These are phyloP conservation scores for Cremastobaeus sp. DNA, from an alignment of 2,888 invertebrate species.

Conservation along the genomic window DNA sequence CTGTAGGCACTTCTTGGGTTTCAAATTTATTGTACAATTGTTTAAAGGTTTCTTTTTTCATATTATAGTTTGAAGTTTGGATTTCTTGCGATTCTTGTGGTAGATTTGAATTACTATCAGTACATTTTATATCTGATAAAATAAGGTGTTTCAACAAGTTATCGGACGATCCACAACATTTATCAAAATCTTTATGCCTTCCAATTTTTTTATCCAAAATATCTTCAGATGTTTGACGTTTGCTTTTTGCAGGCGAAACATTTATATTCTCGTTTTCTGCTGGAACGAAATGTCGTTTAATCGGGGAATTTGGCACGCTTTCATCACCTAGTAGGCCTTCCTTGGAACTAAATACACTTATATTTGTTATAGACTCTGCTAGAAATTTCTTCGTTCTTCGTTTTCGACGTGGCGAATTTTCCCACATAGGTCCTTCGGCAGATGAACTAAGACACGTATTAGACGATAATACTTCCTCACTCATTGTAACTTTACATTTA, in stretches of 20 bases:
- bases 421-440: conserved; percentile 68
- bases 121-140: conserved; percentile 4
- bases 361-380: conserved; percentile 25
- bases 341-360: conserved; percentile 45
- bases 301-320: conserved; percentile 71
- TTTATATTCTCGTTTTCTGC: conserved; percentile 27
- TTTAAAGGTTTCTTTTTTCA: conserved; percentile 68
- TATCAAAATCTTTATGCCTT: conserved; percentile 67
- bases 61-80: conserved; percentile 62
- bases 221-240: conserved; percentile 71
- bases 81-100: conserved; percentile 58
- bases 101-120: conserved; percentile 34
- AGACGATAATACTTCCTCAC: conserved; percentile 71
- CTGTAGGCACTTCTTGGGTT: conserved; percentile 69
- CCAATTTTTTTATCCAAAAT: conserved; percentile 67
- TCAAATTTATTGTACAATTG: conserved; percentile 72
- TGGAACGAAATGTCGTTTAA: conserved; percentile 65
- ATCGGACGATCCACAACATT: conserved; percentile 72
- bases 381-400: conserved; percentile 56
- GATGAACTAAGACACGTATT: conserved; percentile 66
- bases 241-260: conserved; percentile 52
- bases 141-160: conserved; percentile 66
- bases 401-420: conserved; percentile 68
- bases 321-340: conserved; percentile 63
- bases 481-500: conserved; percentile 74